Conservation (phyloP, 2,113 vertebrate genomes). For the Parus major region DNA sequence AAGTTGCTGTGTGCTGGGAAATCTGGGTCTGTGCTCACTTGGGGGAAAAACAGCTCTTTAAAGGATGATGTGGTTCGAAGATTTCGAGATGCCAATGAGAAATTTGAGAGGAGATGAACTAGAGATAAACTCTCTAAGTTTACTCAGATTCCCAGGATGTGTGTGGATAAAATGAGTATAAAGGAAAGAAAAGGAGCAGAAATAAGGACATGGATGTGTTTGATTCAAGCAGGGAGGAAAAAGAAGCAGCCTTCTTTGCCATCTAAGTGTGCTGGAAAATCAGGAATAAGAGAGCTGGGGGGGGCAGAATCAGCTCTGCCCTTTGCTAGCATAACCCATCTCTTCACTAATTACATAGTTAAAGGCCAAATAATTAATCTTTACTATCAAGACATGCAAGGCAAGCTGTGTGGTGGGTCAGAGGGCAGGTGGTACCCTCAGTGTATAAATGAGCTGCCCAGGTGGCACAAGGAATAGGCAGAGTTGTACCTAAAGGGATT, state of each 20-base stretch:
- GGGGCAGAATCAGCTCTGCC: not conserved
- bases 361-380: not conserved
- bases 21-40: not conserved
- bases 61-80: not conserved
- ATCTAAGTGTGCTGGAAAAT: not conserved
- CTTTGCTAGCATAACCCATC: not conserved
- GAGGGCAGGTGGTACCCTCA: not conserved
- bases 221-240: not conserved
- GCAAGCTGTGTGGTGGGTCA: not conserved
- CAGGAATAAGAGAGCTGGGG: not conserved
- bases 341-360: not conserved
- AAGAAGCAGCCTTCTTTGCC: not conserved
- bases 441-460: not conserved
- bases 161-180: not conserved
- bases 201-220: not conserved
- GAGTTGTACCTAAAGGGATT: not conserved
- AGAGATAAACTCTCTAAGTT: not conserved
- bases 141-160: not conserved
- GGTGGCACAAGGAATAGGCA: not conserved
- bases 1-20: not conserved
- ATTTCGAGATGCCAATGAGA: conserved; percentile 4
- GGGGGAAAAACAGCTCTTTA: not conserved
- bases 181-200: not conserved
- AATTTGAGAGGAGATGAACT: not conserved
- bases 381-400: not conserved